These are phyloP conservation scores for Allacma fusca DNA, from an alignment of 2,888 invertebrate genomes.

Conservation along the genomic window DNA sequence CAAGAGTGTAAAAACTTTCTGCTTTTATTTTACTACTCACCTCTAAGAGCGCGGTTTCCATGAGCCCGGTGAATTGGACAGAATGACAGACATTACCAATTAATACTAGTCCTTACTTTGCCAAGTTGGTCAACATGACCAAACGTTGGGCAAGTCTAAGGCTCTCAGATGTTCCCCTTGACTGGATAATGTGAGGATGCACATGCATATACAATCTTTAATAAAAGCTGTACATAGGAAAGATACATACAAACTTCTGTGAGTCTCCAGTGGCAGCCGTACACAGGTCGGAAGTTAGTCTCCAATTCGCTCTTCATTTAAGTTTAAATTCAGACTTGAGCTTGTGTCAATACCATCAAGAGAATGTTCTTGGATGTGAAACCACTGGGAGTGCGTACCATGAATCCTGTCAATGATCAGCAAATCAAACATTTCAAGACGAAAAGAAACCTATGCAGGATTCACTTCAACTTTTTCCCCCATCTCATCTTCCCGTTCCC, in stretches of 20 bases:
- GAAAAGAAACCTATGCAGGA: neutral
- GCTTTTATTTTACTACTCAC: neutral
- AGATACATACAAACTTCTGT: too few relatives aligned
- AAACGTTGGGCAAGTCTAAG: neutral
- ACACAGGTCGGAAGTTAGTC: too few relatives aligned
- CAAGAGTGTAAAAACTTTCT: neutral
- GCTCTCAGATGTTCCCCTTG: neutral
- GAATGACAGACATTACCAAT: conserved; percentile 12
- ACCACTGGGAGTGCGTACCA: neutral
- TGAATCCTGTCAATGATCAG: conserved; percentile 1
- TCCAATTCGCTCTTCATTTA: too few relatives aligned
- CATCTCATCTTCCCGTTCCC: neutral
- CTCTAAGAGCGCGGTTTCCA: neutral
- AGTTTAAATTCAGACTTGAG: too few relatives aligned
- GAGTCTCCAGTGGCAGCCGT: too few relatives aligned
- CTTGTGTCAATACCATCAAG: neutral
- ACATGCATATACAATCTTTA: neutral
- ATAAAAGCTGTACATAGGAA: too few relatives aligned
- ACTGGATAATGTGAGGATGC: neutral
- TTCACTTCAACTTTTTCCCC: neutral
- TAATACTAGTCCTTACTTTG: neutral
- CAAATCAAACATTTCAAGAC: neutral
- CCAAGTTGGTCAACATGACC: neutral
- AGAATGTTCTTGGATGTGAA: neutral
- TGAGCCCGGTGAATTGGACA: neutral